Conservation (phyloP, 2,113 vertebrate species). For the Diadophis punctatus region DNA sequence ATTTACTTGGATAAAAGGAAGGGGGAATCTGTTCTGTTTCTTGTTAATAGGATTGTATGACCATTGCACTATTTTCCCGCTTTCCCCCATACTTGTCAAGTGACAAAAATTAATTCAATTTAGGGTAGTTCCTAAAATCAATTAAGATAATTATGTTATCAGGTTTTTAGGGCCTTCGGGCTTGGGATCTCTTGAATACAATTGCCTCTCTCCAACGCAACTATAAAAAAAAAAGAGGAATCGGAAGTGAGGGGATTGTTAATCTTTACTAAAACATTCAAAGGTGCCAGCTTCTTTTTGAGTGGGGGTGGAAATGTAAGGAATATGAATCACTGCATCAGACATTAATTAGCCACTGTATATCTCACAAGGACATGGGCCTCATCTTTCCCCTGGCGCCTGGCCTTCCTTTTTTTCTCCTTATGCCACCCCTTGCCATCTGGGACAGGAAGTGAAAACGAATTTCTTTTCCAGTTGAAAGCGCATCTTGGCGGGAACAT, state of each 20-base stretch:
- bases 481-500: constrained; percentile 22
- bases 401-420: not conserved
- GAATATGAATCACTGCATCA: not conserved
- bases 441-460: constrained; percentile 13
- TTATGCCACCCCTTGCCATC: not conserved
- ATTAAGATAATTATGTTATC: not conserved
- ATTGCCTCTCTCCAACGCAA: not conserved
- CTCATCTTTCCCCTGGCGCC: not conserved
- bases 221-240: not conserved
- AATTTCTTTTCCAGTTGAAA: not conserved
- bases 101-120: not conserved
- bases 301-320: not conserved
- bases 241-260: not conserved
- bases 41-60: not conserved
- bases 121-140: not conserved
- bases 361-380: not conserved
- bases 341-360: not conserved
- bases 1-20: not conserved
- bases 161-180: not conserved
- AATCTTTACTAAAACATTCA: not conserved
- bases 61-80: not conserved
- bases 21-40: not conserved
- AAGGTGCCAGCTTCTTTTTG: not conserved
- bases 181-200: not conserved
- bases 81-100: not conserved